phyloP scores from a whole-genome alignment of 2,888 invertebrate genomes.

The Drepana falcataria region DNA sequence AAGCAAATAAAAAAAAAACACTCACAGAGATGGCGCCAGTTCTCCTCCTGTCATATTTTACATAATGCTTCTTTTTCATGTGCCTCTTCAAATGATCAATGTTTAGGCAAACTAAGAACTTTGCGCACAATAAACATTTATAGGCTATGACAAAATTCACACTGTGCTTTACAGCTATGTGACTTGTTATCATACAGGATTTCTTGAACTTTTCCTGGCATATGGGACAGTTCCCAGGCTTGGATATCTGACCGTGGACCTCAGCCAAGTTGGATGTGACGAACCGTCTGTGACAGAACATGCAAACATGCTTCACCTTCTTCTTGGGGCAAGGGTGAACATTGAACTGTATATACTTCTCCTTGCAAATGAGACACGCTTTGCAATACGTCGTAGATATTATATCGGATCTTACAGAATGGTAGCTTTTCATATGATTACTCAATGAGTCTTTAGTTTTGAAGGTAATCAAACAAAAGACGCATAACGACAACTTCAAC shows the following conservation, averaged over 20 bases:
- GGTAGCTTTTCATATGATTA: constrained; percentile 23
- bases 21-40: constrained; percentile 14
- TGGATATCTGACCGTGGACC: constrained; percentile 12
- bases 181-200: constrained; percentile 31
- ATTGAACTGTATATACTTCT: background rate
- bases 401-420: constrained; percentile 37
- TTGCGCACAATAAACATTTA: constrained; percentile 31
- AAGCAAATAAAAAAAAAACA: background rate
- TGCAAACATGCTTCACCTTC: constrained; percentile 10
- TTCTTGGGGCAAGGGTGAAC: constrained; percentile 25
- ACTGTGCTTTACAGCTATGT: constrained; percentile 31
- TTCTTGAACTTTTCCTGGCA: constrained; percentile 17
- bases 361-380: constrained; percentile 13
- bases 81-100: constrained; percentile 10
- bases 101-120: constrained; percentile 15
- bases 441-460: background rate
- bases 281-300: constrained; percentile 28
- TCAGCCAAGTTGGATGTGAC: constrained; percentile 2
- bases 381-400: constrained; percentile 6
- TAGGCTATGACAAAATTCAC: constrained; percentile 21
- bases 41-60: background rate
- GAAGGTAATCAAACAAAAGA: constrained; percentile 3
- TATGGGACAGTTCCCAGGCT: constrained; percentile 18
- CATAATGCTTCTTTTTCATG: constrained; percentile 7
- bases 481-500: background rate